Conservation (phyloP, 2,888 invertebrate species). For the Agrochola lota region DNA sequence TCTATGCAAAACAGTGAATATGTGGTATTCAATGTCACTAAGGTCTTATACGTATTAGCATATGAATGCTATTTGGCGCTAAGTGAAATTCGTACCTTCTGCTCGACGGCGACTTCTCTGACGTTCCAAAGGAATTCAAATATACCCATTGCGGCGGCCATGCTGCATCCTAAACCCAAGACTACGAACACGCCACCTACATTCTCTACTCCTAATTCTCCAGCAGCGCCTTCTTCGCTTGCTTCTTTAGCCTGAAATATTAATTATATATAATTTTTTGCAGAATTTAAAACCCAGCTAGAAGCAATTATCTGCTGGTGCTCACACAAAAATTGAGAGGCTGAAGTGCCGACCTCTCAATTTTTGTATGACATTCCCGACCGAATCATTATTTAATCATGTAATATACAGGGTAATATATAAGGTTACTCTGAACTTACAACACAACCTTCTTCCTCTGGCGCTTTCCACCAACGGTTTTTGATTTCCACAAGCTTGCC, state of each 20-base stretch:
- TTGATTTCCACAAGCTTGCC: slow-evolving; percentile 95
- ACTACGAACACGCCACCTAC: slow-evolving; percentile 98
- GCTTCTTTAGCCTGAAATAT: slow-evolving; percentile 76
- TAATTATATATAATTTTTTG: too few species aligned
- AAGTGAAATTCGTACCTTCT: slow-evolving; percentile 90
- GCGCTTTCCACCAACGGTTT: slow-evolving; percentile 97
- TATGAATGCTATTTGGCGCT: slow-evolving; percentile 52
- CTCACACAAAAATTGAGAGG: too few species aligned
- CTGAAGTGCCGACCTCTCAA: too few species aligned
- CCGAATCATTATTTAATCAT: neutral
- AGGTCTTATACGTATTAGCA: slow-evolving; percentile 41
- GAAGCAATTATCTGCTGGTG: neutral
- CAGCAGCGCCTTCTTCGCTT: slow-evolving; percentile 82
- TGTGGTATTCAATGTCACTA: slow-evolving; percentile 30
- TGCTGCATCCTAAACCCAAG: slow-evolving; percentile 93
- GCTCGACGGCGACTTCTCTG: slow-evolving; percentile 94
- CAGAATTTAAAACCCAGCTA: neutral
- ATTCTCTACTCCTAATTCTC: slow-evolving; percentile 94
- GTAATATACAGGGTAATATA: too few species aligned
- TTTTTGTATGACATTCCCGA: neutral
- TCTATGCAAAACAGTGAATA: slow-evolving; percentile 33
- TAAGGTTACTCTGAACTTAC: slow-evolving; percentile 78
- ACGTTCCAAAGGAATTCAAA: slow-evolving; percentile 98
- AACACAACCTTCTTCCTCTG: slow-evolving; percentile 91
- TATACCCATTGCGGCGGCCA: slow-evolving; percentile 94